Evolutionary conservation across 1,140 invertebrate genomes (phyloP).

Genomic region (Trissolcus basalis): DNA sequence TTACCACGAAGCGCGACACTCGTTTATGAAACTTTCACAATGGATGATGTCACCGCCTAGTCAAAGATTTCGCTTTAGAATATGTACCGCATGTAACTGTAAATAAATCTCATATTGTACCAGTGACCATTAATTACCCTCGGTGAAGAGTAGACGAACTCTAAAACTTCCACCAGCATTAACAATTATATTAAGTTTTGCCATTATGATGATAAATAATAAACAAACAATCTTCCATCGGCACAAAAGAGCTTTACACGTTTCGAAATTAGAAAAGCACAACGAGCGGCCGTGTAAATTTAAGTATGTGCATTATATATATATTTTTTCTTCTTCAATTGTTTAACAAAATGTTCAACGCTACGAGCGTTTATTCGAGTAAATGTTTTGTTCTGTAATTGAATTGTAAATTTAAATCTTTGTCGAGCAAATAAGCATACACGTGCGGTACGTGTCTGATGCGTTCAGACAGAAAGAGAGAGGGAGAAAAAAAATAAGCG

Average conservation of each 20-base stretch:
- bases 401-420: conserved; percentile 22
- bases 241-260: background rate
- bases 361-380: background rate
- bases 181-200: conserved; percentile 47
- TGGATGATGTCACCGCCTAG: conserved; percentile 54
- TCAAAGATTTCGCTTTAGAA: conserved; percentile 55
- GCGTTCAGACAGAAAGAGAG: too few relatives aligned
- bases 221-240: conserved; percentile 15
- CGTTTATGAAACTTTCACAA: conserved; percentile 68
- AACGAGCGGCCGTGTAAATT: background rate
- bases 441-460: conserved; percentile 27
- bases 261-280: too few relatives aligned
- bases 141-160: conserved; percentile 6
- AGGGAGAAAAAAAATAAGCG: conserved; percentile 47
- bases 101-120: conserved; percentile 49
- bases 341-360: background rate
- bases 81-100: conserved; percentile 49
- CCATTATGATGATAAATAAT: conserved; percentile 32
- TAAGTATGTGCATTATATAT: background rate
- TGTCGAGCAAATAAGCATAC: conserved; percentile 32
- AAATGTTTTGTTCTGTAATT: background rate
- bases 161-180: conserved; percentile 17
- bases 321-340: background rate
- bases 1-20: conserved; percentile 66
- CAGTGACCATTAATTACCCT: conserved; percentile 52